Evolutionary conservation across 2,888 invertebrate genomes (phyloP).

Genomic region (Drosophila mayaguana): DNA sequence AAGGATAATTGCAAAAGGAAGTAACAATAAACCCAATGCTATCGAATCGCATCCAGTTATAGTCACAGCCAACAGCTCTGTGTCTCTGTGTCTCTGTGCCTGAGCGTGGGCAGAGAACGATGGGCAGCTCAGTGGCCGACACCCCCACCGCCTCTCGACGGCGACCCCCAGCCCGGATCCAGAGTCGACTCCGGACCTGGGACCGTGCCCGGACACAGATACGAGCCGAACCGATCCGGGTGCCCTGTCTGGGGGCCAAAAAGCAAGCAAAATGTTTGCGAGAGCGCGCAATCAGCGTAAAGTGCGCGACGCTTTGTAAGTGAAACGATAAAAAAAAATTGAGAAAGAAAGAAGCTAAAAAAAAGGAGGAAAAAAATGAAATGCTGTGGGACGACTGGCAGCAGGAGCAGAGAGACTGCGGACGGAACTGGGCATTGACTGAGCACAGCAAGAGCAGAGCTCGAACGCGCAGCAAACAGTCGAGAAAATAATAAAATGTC

Average conservation of each 20-base stretch:
- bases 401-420: slow-evolving; percentile 1
- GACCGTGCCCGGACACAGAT: slow-evolving; percentile 17
- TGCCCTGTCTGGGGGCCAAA: slow-evolving; percentile 33
- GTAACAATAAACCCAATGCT: slow-evolving; percentile 77
- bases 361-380: neutral
- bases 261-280: slow-evolving; percentile 68
- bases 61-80: slow-evolving; percentile 25
- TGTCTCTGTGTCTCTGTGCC: neutral
- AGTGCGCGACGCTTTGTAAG: slow-evolving; percentile 78
- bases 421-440: slow-evolving; percentile 36
- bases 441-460: slow-evolving; percentile 4
- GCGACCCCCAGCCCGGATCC: slow-evolving; percentile 19
- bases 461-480: slow-evolving; percentile 46
- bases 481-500: slow-evolving; percentile 73
- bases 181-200: slow-evolving; percentile 5
- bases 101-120: slow-evolving; percentile 32
- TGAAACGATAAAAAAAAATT: slow-evolving; percentile 64
- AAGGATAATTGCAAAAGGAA: slow-evolving; percentile 78
- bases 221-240: slow-evolving; percentile 30
- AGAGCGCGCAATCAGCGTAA: slow-evolving; percentile 79
- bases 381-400: slow-evolving; percentile 5
- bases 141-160: neutral
- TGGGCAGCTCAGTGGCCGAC: slow-evolving; percentile 22
- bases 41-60: slow-evolving; percentile 64
- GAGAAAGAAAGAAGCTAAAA: neutral